Percentiles rank a stretch among this genome's conserved stretches.
phyloP scores from a whole-genome alignment of 2,888 invertebrate genomes.

The Eudasyphora cyanicolor region DNA sequence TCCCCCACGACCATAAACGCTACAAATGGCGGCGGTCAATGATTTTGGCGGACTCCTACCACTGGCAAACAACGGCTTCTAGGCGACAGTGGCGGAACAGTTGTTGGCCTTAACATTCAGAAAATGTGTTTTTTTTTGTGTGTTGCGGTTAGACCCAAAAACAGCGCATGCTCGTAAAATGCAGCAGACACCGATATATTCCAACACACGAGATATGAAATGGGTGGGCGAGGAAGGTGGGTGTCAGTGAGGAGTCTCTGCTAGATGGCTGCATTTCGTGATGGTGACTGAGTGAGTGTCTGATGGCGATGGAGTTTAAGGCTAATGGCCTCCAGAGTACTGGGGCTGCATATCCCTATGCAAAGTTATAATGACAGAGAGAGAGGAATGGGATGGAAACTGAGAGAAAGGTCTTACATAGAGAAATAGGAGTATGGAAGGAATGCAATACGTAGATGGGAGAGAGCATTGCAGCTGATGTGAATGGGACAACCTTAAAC shows the following conservation, averaged over 20 bases:
- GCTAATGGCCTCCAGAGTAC: conserved; percentile 64
- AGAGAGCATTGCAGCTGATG: neutral
- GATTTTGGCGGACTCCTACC: conserved; percentile 61
- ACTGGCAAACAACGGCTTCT: conserved; percentile 67
- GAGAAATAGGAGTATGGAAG: neutral
- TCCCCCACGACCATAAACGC: neutral
- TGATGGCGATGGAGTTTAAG: neutral
- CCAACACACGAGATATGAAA: neutral
- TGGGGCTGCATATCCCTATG: neutral
- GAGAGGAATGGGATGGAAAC: neutral
- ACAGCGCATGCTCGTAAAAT: conserved; percentile 60
- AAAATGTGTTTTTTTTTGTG: conserved; percentile 47
- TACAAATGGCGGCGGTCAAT: conserved; percentile 35
- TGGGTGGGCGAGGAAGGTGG: conserved; percentile 20
- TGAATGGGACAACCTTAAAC: neutral
- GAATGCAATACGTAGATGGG: neutral
- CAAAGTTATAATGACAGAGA: neutral
- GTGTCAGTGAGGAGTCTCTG: conserved; percentile 33
- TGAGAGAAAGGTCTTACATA: neutral
- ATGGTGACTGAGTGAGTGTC: neutral
- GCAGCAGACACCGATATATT: conserved; percentile 39
- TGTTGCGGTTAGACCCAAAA: conserved; percentile 51
- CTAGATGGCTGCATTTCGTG: conserved; percentile 60
- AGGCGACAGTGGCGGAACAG: conserved; percentile 34
- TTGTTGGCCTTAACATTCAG: conserved; percentile 64